Percentiles rank a stretch among this genome's conserved stretches.
Conservation (phyloP, 2,888 invertebrate genomes). For the Cheilosia vernalis region DNA sequence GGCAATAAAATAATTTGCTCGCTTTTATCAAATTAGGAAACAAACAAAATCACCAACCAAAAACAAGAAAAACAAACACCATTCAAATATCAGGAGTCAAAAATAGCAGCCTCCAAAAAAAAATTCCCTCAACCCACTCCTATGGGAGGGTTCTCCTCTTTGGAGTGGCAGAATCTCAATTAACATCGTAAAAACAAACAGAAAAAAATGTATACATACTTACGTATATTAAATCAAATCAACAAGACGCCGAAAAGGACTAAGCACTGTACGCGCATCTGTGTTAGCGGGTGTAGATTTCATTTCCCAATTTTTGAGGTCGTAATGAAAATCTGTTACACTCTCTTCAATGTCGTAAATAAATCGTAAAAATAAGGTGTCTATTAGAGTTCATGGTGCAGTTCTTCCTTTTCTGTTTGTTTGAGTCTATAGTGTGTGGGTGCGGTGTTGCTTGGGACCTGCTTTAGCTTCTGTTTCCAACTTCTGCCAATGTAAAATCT, state of each 20-base stretch:
- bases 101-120: slow-evolving; percentile 7
- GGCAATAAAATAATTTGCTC: slow-evolving; percentile 50
- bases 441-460: not conserved
- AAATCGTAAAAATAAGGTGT: slow-evolving; percentile 67
- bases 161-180: slow-evolving; percentile 20
- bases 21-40: slow-evolving; percentile 43
- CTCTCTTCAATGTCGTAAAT: slow-evolving; percentile 59
- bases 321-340: slow-evolving; percentile 69
- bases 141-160: not conserved
- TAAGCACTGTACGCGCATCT: not conserved
- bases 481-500: slow-evolving; percentile 48
- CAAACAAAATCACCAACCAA: no score
- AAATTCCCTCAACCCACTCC: slow-evolving; percentile 11
- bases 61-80: not conserved
- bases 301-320: slow-evolving; percentile 59
- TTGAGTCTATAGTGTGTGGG: not conserved
- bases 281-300: slow-evolving; percentile 19
- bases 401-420: slow-evolving; percentile 8
- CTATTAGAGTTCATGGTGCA: slow-evolving; percentile 61
- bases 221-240: slow-evolving; percentile 11
- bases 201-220: not conserved
- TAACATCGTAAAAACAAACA: slow-evolving; percentile 45
- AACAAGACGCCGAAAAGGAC: slow-evolving; percentile 15
- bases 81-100: slow-evolving; percentile 11
- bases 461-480: slow-evolving; percentile 6